phyloP scores from a whole-genome alignment of 2,797 vertebrate genomes.

The Phalanger gymnotis region DNA sequence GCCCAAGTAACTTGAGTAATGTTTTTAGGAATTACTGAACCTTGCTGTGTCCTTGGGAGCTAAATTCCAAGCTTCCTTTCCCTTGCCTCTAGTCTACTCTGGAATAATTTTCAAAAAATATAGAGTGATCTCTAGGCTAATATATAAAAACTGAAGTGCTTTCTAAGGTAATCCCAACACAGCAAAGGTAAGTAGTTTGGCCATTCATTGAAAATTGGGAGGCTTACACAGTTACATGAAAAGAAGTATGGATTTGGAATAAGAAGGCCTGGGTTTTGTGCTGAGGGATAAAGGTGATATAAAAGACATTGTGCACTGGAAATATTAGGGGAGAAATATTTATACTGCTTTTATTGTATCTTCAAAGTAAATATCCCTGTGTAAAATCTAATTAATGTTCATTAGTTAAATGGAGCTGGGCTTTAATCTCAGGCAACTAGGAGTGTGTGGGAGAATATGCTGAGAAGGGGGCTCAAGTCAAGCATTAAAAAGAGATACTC shows the following conservation, averaged over 20 bases:
- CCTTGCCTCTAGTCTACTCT: neutral
- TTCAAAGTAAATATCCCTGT: neutral
- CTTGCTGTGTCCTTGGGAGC: neutral
- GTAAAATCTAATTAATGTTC: neutral
- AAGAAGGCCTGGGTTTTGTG: neutral
- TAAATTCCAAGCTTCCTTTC: neutral
- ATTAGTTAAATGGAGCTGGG: neutral
- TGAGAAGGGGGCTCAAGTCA: neutral
- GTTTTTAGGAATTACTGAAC: neutral
- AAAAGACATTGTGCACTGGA: neutral
- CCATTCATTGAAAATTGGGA: neutral
- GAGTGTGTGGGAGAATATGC: neutral
- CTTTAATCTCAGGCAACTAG: neutral
- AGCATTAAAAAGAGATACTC: neutral
- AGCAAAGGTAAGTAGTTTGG: constrained; percentile 6
- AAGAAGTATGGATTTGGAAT: neutral
- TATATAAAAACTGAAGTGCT: constrained; percentile 1
- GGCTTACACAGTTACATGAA: neutral
- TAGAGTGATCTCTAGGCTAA: neutral
- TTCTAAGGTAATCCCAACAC: neutral
- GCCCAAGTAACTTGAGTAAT: neutral
- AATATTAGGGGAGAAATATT: neutral
- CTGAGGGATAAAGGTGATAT: neutral
- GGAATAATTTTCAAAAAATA: neutral
- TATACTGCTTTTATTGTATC: neutral